These are phyloP conservation scores for Monopis laevigella DNA, from an alignment of 2,888 invertebrate species.

Conservation along the genomic window DNA sequence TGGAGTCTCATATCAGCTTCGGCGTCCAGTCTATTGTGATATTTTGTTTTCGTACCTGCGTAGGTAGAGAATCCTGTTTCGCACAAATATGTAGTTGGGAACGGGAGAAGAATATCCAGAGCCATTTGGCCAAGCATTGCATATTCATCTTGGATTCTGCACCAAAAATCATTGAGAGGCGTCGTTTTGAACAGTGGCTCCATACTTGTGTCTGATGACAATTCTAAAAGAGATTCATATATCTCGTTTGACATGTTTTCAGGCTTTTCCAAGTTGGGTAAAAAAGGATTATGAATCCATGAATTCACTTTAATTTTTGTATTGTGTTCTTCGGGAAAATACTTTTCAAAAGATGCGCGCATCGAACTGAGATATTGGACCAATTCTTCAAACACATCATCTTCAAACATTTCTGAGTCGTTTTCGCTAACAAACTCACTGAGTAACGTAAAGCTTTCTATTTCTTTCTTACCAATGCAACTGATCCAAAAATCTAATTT, in stretches of 20 bases:
- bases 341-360: conserved; percentile 25
- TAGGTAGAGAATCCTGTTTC: conserved; percentile 23
- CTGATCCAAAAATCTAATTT: conserved; percentile 25
- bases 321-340: conserved; percentile 25
- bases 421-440: conserved; percentile 25
- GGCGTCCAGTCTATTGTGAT: conserved; percentile 25
- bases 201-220: conserved; percentile 26
- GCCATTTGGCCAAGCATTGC: conserved; percentile 23
- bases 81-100: conserved; percentile 24
- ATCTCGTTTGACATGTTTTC: conserved; percentile 24
- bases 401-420: conserved; percentile 21
- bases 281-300: conserved; percentile 24
- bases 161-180: conserved; percentile 27
- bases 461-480: conserved; percentile 22
- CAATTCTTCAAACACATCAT: conserved; percentile 24
- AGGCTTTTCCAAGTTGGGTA: conserved; percentile 25
- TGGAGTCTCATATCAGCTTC: conserved; percentile 25
- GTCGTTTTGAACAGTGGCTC: conserved; percentile 26
- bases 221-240: conserved; percentile 20
- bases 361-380: conserved; percentile 18
- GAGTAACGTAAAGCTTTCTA: conserved; percentile 25
- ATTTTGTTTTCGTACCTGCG: conserved; percentile 23
- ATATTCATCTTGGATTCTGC: conserved; percentile 25
- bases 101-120: conserved; percentile 20
- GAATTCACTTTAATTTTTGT: conserved; percentile 25